Percentiles rank a stretch among this genome's conserved stretches.
Evolutionary conservation across 2,888 invertebrate species (phyloP).

Genomic region (Nephrotoma appendiculata): DNA sequence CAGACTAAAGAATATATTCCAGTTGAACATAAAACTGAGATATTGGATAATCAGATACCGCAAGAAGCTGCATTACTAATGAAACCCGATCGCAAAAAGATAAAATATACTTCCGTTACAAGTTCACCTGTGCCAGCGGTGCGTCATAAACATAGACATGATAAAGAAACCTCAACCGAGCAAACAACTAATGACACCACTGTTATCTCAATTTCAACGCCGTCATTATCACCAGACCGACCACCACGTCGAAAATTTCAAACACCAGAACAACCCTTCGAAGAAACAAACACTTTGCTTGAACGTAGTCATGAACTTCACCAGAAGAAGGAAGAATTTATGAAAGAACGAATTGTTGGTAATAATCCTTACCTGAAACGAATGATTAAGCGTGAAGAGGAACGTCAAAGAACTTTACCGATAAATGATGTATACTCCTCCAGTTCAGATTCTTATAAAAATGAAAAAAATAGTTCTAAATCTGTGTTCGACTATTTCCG

Average conservation of each 20-base stretch:
- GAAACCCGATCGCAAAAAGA: neutral
- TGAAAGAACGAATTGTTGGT: conserved; percentile 28
- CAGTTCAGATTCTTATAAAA: conserved; percentile 13
- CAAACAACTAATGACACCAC: neutral
- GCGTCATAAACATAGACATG: neutral
- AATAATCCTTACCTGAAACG: conserved; percentile 31
- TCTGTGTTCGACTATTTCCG: neutral
- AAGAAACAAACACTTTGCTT: conserved; percentile 24
- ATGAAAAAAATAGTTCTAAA: neutral
- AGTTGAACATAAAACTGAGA: neutral
- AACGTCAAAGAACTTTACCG: conserved; percentile 6
- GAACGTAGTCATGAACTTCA: conserved; percentile 29
- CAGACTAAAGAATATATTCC: neutral
- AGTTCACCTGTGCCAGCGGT: neutral
- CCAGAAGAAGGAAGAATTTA: conserved; percentile 29
- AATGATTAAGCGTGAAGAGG: conserved; percentile 20
- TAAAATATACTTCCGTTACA: neutral
- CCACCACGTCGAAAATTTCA: conserved; percentile 10
- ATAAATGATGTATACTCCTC: conserved; percentile 20
- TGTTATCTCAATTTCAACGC: neutral
- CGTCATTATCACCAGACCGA: conserved; percentile 11
- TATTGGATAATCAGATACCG: neutral
- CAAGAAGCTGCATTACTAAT: neutral
- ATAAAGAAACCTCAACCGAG: neutral
- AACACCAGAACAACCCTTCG: conserved; percentile 14